Percentiles rank a stretch among this genome's conserved stretches.
These are phyloP conservation scores for Dicyrtomina minuta DNA, from an alignment of 2,888 invertebrate genomes.

Conservation along the genomic window DNA sequence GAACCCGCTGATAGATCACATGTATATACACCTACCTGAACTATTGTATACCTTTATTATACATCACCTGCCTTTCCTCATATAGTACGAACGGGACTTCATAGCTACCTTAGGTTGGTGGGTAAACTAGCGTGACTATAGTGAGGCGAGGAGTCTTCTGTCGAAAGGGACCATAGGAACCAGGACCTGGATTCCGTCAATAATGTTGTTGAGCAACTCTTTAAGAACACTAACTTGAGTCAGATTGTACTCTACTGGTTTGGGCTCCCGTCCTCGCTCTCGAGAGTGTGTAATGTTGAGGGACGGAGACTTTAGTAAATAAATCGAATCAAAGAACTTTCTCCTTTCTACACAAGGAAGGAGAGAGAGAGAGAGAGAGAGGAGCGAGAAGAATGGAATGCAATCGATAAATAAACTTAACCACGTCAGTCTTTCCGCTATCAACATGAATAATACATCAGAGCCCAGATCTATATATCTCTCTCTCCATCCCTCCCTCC, in stretches of 20 bases:
- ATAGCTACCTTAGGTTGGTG: too few relatives aligned
- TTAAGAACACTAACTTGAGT: too few relatives aligned
- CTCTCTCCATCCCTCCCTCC: background rate
- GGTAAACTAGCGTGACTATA: too few relatives aligned
- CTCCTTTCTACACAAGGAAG: slow-evolving; percentile 16
- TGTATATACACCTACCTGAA: too few relatives aligned
- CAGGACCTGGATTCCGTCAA: too few relatives aligned
- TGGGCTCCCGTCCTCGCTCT: background rate
- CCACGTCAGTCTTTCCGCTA: slow-evolving; percentile 34
- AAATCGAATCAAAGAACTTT: slow-evolving; percentile 32
- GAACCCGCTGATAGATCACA: too few relatives aligned
- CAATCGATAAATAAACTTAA: slow-evolving; percentile 35
- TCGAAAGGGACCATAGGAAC: too few relatives aligned
- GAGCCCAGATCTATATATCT: slow-evolving; percentile 13
- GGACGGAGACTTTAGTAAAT: slow-evolving; percentile 12
- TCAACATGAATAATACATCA: slow-evolving; percentile 40
- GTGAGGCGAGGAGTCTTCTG: too few relatives aligned
- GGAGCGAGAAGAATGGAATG: slow-evolving; percentile 26
- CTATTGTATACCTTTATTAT: too few relatives aligned
- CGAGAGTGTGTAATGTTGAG: background rate
- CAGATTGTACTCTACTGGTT: background rate
- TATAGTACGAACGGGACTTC: too few relatives aligned
- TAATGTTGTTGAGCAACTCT: too few relatives aligned
- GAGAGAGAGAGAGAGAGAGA: slow-evolving; percentile 13
- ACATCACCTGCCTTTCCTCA: too few relatives aligned